A percentile compares a stretch with the other conserved stretches of the same genome.
Conservation (phyloP, 2,888 invertebrate genomes). For the Lasioglossum lativentre region DNA sequence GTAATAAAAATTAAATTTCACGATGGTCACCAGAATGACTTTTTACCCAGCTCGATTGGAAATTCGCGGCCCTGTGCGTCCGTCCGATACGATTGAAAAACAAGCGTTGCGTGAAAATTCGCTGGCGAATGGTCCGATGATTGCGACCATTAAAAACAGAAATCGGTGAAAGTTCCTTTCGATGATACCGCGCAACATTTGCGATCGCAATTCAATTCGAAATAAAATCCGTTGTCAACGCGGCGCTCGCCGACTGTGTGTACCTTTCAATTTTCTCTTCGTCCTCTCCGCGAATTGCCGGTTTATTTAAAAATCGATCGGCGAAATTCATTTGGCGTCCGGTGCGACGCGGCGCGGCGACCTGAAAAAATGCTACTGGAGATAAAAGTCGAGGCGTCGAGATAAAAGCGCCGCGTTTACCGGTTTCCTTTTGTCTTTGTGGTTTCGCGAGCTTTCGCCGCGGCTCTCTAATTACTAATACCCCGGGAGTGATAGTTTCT, state of each 20-base stretch:
- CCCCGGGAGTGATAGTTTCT: constrained; percentile 32
- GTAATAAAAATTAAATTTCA: too few species aligned
- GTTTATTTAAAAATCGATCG: neutral
- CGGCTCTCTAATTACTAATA: constrained; percentile 20
- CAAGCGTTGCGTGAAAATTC: neutral
- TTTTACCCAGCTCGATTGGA: too few species aligned
- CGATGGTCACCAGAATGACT: too few species aligned
- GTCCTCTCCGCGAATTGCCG: neutral
- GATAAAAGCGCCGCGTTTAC: neutral
- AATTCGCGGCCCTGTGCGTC: neutral
- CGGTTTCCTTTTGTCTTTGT: neutral
- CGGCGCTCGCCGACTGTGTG: neutral
- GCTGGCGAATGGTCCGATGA: neutral
- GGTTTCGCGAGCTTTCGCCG: neutral
- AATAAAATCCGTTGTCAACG: neutral
- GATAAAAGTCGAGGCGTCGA: neutral
- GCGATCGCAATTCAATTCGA: neutral
- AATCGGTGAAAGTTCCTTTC: neutral
- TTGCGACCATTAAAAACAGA: neutral
- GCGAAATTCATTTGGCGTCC: neutral
- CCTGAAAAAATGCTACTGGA: too few species aligned
- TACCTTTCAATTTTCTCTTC: constrained; percentile 1
- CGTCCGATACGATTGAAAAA: constrained; percentile 14
- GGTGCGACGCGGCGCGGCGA: too few species aligned
- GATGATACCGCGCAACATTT: neutral